Evolutionary conservation across 1,140 invertebrate genomes (phyloP).

Genomic region (Sipha flava): DNA sequence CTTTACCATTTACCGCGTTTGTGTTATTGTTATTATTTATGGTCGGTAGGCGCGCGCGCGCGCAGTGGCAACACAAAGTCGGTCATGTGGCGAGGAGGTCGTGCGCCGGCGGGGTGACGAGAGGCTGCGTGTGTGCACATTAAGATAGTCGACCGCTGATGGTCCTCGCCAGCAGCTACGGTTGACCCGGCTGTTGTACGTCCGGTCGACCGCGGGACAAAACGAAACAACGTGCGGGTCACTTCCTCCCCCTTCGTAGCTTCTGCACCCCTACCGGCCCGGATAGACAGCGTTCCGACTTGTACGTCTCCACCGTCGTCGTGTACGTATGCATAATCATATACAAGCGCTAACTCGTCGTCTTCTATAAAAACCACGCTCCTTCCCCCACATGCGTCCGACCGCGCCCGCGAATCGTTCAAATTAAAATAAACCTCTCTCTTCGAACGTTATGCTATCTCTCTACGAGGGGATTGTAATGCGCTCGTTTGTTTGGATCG

Average conservation of each 20-base stretch:
- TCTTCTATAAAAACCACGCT: too few relatives aligned
- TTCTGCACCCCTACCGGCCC: background rate
- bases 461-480: too few relatives aligned
- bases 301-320: conserved; percentile 1
- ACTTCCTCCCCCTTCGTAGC: background rate
- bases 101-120: background rate
- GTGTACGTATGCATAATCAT: background rate
- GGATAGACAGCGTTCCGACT: background rate
- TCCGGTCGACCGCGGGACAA: background rate
- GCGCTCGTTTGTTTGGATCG: too few relatives aligned
- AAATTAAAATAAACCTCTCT: too few relatives aligned
- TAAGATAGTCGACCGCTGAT: background rate
- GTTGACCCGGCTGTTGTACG: too few relatives aligned
- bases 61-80: background rate
- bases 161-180: too few relatives aligned
- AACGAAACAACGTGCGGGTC: background rate
- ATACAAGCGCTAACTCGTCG: too few relatives aligned
- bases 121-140: background rate
- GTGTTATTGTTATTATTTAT: conserved; percentile 2
- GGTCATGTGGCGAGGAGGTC: too few relatives aligned
- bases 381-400: too few relatives aligned
- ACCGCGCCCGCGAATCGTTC: too few relatives aligned
- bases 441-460: too few relatives aligned
- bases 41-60: background rate
- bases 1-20: background rate